These are phyloP conservation scores for Calameuta pallipes DNA, from an alignment of 2,888 invertebrate species.

Conservation along the genomic window DNA sequence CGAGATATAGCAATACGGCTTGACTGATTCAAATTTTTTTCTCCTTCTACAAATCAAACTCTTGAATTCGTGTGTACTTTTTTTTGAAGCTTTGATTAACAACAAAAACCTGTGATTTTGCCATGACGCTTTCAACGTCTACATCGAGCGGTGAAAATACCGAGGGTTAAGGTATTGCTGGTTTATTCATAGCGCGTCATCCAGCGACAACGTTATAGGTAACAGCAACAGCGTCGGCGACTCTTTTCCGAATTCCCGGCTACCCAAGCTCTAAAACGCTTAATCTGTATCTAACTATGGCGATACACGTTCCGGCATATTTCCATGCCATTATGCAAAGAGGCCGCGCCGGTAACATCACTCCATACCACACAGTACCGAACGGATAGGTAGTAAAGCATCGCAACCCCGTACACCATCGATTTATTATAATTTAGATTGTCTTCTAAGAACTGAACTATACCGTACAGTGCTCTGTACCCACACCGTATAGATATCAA, in stretches of 20 bases:
- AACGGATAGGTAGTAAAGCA: conserved; percentile 39
- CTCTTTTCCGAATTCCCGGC: conserved; percentile 46
- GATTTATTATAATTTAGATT: conserved; percentile 63
- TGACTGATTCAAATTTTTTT: conserved; percentile 1
- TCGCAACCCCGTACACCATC: conserved; percentile 45
- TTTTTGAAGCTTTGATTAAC: not conserved
- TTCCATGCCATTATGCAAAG: conserved; percentile 64
- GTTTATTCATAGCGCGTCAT: conserved; percentile 9
- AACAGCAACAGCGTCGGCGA: conserved; percentile 21
- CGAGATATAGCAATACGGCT: not conserved
- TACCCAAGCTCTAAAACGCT: conserved; percentile 55
- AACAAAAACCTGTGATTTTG: not conserved
- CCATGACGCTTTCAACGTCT: not conserved
- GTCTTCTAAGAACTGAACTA: conserved; percentile 50
- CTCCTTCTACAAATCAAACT: not conserved
- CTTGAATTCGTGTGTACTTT: not conserved
- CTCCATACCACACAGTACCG: conserved; percentile 29
- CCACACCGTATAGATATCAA: not conserved
- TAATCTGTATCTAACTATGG: conserved; percentile 61
- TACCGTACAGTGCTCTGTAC: conserved; percentile 10
- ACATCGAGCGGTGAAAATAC: not conserved
- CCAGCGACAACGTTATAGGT: conserved; percentile 3
- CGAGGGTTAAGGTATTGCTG: not conserved
- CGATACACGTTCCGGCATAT: conserved; percentile 62
- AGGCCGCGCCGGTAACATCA: conserved; percentile 52